Evolutionary conservation across 2,113 vertebrate species (phyloP).

Genomic region (Gallinago undulata): DNA sequence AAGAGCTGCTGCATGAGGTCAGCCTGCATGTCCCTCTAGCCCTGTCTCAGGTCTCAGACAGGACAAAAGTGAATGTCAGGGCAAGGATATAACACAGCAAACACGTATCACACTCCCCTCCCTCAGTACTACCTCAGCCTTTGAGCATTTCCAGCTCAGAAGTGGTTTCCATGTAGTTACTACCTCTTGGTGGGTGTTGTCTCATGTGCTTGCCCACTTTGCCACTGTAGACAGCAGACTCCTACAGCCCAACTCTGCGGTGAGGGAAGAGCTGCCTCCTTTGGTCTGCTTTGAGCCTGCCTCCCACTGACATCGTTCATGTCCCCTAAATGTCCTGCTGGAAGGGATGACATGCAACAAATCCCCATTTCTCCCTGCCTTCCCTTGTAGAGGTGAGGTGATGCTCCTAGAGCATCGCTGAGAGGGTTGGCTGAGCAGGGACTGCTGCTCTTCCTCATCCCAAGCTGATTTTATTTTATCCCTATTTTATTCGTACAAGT

Average conservation of each 20-base stretch:
- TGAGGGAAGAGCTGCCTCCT: not conserved
- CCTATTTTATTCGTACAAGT: not conserved
- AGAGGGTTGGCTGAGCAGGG: not conserved
- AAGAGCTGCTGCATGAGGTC: not conserved
- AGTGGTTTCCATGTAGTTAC: not conserved
- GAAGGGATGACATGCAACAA: not conserved
- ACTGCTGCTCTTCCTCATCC: not conserved
- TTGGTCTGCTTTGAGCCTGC: not conserved
- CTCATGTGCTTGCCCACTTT: not conserved
- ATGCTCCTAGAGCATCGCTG: not conserved
- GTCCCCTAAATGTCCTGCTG: fast-evolving
- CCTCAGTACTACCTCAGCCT: not conserved
- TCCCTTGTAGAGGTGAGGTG: not conserved
- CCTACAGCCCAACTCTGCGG: fast-evolving
- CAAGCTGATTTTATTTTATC: not conserved
- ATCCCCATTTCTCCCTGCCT: not conserved
- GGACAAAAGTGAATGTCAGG: not conserved
- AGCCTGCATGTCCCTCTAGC: fast-evolving
- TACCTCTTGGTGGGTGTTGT: not conserved
- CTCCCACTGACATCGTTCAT: not conserved
- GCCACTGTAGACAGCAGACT: not conserved
- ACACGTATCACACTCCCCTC: fast-evolving
- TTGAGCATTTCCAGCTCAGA: not conserved
- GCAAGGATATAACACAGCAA: not conserved
- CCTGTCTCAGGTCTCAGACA: not conserved